Evolutionary conservation across 2,113 vertebrate species (phyloP).

Genomic region (Axis porcinus): DNA sequence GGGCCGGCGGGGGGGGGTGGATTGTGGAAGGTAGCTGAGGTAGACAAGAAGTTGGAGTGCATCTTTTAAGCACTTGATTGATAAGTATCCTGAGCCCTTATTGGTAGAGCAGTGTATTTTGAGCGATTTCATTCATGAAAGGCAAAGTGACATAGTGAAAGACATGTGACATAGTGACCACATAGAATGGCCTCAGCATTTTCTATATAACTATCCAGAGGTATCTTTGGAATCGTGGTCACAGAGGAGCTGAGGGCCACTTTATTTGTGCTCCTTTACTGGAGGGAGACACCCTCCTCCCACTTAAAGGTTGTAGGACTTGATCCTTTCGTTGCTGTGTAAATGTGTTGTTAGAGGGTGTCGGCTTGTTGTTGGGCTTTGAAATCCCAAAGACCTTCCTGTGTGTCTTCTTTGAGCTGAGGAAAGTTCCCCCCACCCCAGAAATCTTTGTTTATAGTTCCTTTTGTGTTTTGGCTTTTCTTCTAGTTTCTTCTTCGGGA

Average conservation of each 20-base stretch:
- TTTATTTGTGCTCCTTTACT: background rate
- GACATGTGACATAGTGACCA: background rate
- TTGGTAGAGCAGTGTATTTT: background rate
- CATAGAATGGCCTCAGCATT: background rate
- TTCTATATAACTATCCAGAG: background rate
- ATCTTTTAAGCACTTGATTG: background rate
- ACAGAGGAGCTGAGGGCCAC: background rate
- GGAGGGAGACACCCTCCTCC: background rate
- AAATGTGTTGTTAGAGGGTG: background rate
- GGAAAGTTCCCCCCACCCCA: background rate
- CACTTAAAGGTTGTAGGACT: background rate
- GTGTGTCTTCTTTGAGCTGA: background rate
- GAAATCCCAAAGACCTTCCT: background rate
- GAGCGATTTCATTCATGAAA: background rate
- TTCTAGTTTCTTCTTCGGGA: background rate
- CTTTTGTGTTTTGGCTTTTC: background rate
- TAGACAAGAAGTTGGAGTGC: background rate
- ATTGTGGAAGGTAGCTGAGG: background rate
- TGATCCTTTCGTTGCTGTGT: background rate
- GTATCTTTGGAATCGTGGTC: background rate
- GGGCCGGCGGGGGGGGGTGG: too few species aligned
- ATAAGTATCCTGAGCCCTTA: background rate
- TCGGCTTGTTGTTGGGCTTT: background rate
- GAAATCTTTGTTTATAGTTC: background rate
- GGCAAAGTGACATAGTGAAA: background rate